These are phyloP conservation scores for Pristionchus arcanus DNA, from an alignment of 2,888 invertebrate genomes.

Conservation along the genomic window DNA sequence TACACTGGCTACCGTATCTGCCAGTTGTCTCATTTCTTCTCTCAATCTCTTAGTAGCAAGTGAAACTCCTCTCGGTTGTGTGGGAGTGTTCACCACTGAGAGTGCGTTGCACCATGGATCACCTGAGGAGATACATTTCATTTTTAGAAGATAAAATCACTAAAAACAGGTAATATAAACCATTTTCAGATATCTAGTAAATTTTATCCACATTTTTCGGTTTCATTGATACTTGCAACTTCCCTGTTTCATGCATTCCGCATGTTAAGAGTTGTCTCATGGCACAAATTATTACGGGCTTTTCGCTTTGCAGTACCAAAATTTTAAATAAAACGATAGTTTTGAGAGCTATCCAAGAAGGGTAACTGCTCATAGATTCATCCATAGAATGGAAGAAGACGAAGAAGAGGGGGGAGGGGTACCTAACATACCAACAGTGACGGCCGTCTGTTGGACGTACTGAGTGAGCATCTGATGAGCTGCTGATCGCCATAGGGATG, in stretches of 20 bases:
- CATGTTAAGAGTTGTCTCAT: too few species aligned
- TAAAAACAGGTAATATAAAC: too few species aligned
- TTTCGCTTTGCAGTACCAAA: too few species aligned
- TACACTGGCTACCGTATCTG: conserved; percentile 50
- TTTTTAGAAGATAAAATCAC: too few species aligned
- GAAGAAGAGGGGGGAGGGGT: background rate
- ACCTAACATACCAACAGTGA: conserved; percentile 18
- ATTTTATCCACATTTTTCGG: too few species aligned
- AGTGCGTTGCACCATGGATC: conserved; percentile 53
- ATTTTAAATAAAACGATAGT: background rate
- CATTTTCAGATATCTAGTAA: too few species aligned
- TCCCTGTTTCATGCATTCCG: too few species aligned
- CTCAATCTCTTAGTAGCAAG: conserved; percentile 33
- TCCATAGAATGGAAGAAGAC: too few species aligned
- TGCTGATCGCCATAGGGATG: conserved; percentile 26
- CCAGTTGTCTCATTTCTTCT: conserved; percentile 27
- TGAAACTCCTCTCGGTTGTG: conserved; percentile 53
- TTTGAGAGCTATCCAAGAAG: background rate
- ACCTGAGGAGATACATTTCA: background rate
- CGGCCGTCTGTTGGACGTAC: conserved; percentile 51
- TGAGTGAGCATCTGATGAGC: conserved; percentile 51
- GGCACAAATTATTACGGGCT: too few species aligned
- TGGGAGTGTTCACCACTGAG: conserved; percentile 9
- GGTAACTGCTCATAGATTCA: too few species aligned
- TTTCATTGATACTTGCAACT: too few species aligned